Evolutionary conservation across 2,888 invertebrate species (phyloP), one percentile per base, ranked within the genome.

Genomic region (Sinhomidia bicolor): DNA sequence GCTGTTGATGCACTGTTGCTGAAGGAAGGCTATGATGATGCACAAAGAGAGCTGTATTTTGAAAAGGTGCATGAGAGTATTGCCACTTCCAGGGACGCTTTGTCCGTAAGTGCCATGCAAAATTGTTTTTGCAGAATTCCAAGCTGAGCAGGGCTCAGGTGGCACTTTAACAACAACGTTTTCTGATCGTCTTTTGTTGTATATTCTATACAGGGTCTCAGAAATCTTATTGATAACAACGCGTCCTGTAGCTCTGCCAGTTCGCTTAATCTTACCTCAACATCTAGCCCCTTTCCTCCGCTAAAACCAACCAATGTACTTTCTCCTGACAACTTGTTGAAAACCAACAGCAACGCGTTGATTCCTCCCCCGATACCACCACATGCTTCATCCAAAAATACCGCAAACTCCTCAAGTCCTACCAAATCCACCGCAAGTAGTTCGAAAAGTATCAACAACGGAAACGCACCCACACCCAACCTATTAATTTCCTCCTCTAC

Each of bases 1-100:
- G 91, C 92, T 9, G 92, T 92, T 2, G 92, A 92, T 79, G 91
- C 91, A 32, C 82, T 92, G 23, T 88, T 92, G 23, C 85, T 92
- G 14, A 91, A 92, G 71, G 91, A 92, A 54, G 89, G 90, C 32
- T 89, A 84, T 29, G 92, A 92, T 83, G 91, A 91, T 36, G 90
- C 90, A 10, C 91, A 92, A 41, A 80, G 89, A 65, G 91, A 92
- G 74, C 68, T 92, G 0, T 92, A 91, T 74, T 92, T 92, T 85
- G 90, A 91, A 57, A 92, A 92, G 76, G 87, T 92, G 23, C 84
- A 91, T 0, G 91, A 91, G 14, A 92, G 91, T 23, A 86, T 92
- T 17, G 89, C 91, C 36, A 88, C 89, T 10, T 92, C 91, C n/a
- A 76, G 92, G 68, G 92, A 92, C 60, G 92, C 92, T 29, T 83